Evolutionary conservation across 2,888 invertebrate genomes (phyloP), one percentile per base, ranked within the genome.

Genomic region (Lepidocyrtoides sp.): DNA sequence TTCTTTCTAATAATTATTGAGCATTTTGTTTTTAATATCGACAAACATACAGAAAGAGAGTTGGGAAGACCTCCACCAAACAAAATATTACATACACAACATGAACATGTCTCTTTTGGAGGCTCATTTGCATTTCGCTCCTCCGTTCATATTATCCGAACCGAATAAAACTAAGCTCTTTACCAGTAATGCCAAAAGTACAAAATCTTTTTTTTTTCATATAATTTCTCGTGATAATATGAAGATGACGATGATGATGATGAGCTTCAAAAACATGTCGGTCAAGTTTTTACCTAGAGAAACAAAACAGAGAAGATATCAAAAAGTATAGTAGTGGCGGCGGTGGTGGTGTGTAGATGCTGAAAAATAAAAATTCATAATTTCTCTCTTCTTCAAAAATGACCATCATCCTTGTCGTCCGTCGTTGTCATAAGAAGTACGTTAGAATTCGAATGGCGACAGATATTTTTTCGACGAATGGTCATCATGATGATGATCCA

Each of bases 21-120:
- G 54, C 81, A 88, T 88, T 88, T 88, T 88, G 88, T 88, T 88
- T 60, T 69, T 88, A 81, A 88, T 88, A 88, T 88, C 60, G 81
- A 57, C 57, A 57, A 88, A 69, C 81, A 79, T n/a, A n/a, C 54
- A 26, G 57, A 41, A 20, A 10, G 57, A 60, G 60, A 44, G 60
- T 57, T 41, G 57, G 12, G 44, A 66, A 81, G 88, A 88, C 88
- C 88, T 88, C 79, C 88, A 81, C 88, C 81, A 81, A 81, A 63
- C 85, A 85, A 54, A 85, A 57, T 72, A 41, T 66, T 60, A 48
- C 66, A 63, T 20, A 57, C 69, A 84, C 51, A 54, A 44, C 26
- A 69, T 51, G 48, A 57, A 57, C 81, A 81, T 81, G 81, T 54
- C 57, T 29, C 12, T 69, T 48, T 14, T n/a, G 26, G 26, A 69